Conservation (phyloP, 2,113 vertebrate genomes). For the Saguinus midas region DNA sequence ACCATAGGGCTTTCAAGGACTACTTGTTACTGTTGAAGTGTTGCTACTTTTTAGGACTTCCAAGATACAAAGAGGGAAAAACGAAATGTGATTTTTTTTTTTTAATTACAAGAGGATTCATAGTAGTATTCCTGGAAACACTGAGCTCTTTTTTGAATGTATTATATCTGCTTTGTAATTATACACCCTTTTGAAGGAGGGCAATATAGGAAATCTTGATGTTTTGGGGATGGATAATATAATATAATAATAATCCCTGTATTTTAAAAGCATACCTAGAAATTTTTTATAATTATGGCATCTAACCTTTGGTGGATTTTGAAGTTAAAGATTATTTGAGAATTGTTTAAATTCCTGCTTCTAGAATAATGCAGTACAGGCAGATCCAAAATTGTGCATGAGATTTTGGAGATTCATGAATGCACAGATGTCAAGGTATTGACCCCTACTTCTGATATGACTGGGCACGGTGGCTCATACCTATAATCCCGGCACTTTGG, state of each 20-base stretch:
- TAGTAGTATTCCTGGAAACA: conserved; percentile 1
- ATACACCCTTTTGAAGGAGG: neutral
- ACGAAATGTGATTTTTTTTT: neutral
- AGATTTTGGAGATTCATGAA: neutral
- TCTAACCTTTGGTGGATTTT: neutral
- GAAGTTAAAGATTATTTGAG: neutral
- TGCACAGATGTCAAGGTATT: neutral
- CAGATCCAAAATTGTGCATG: neutral
- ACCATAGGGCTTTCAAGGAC: neutral
- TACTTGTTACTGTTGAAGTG: neutral
- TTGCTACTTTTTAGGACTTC: neutral
- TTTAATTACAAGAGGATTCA: neutral
- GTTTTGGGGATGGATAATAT: neutral
- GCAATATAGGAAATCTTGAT: neutral
- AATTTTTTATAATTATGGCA: neutral
- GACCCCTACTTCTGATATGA: too few species aligned
- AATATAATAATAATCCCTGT: neutral
- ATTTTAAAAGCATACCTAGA: conserved; percentile 8
- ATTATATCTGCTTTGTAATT: neutral
- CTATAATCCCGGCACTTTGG: too few species aligned
- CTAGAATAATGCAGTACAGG: neutral
- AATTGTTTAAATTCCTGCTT: neutral
- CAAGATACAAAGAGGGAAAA: neutral
- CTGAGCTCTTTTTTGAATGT: neutral
- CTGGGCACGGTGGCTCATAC: too few species aligned